These are phyloP conservation scores for Sterrhoptilus dennistouni DNA, from an alignment of 2,113 vertebrate genomes.

Conservation along the genomic window DNA sequence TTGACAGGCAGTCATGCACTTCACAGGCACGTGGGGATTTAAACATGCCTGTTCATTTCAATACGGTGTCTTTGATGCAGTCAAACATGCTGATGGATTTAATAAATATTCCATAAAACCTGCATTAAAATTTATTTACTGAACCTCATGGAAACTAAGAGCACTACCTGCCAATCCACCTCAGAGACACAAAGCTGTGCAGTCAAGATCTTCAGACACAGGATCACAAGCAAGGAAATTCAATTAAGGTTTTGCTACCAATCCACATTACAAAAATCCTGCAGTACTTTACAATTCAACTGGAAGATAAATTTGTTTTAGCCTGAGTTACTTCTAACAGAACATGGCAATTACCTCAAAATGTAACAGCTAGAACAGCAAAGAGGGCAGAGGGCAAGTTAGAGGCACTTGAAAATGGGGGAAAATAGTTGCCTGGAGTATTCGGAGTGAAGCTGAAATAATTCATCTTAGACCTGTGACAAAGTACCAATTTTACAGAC, in stretches of 20 bases:
- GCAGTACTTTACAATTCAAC: neutral
- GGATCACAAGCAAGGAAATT: neutral
- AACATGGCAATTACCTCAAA: neutral
- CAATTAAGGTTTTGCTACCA: neutral
- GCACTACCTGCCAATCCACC: neutral
- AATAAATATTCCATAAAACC: neutral
- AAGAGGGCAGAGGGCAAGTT: neutral
- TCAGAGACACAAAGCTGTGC: neutral
- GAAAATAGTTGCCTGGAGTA: neutral
- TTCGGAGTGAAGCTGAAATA: neutral
- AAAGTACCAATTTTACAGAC: neutral
- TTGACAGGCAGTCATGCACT: neutral
- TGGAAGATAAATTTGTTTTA: neutral
- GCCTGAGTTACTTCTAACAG: neutral
- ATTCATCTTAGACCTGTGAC: neutral
- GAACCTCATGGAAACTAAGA: neutral
- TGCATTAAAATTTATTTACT: neutral
- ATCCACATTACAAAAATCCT: neutral
- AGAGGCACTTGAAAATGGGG: neutral
- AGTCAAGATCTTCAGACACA: neutral
- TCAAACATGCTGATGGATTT: neutral
- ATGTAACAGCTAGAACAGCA: neutral
- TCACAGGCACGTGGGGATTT: neutral
- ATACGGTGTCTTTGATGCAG: neutral
- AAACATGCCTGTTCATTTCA: neutral